Percentiles rank a stretch among this genome's conserved stretches.
These are phyloP conservation scores for Drosophila lini DNA, from an alignment of 1,140 invertebrate species.

Conservation along the genomic window DNA sequence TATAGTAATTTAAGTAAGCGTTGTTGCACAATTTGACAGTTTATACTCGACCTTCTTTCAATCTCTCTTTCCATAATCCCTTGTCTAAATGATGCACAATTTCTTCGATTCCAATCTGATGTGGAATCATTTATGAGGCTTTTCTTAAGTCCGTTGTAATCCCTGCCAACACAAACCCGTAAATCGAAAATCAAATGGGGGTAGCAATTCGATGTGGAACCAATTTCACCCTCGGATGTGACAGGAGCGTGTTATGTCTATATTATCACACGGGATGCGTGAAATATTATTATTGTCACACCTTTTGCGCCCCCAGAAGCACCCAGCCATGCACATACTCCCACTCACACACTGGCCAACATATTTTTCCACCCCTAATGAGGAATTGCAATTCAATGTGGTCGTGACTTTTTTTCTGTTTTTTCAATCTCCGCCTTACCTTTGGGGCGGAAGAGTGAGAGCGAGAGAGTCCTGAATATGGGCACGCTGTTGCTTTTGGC, in stretches of 20 bases:
- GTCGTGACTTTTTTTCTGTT: slow-evolving; percentile 24
- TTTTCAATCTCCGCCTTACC: slow-evolving; percentile 20
- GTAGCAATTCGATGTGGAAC: slow-evolving; percentile 15
- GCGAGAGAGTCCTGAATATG: slow-evolving; percentile 55
- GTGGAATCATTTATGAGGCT: not conserved
- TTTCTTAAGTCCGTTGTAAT: slow-evolving; percentile 1
- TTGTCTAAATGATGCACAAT: not conserved
- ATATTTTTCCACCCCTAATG: slow-evolving; percentile 74
- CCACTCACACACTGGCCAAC: slow-evolving; percentile 23
- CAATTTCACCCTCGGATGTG: slow-evolving; percentile 36
- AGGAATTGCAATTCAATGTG: slow-evolving; percentile 73
- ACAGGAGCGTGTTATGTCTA: slow-evolving; percentile 49
- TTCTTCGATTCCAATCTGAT: not conserved
- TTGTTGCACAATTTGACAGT: not conserved
- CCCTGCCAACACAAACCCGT: slow-evolving; percentile 8
- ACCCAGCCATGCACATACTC: slow-evolving; percentile 16
- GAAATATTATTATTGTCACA: slow-evolving; percentile 71
- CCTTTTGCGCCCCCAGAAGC: slow-evolving; percentile 52
- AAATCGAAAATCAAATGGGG: slow-evolving; percentile 14
- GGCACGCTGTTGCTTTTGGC: slow-evolving; percentile 73
- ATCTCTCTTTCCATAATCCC: not conserved
- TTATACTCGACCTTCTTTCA: not conserved
- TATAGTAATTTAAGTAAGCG: not conserved
- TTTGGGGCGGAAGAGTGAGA: slow-evolving; percentile 37
- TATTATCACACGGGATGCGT: slow-evolving; percentile 59